These are phyloP conservation scores for Calyptommatus sinebrachiatus DNA, from an alignment of 2,113 vertebrate genomes.

Conservation along the genomic window DNA sequence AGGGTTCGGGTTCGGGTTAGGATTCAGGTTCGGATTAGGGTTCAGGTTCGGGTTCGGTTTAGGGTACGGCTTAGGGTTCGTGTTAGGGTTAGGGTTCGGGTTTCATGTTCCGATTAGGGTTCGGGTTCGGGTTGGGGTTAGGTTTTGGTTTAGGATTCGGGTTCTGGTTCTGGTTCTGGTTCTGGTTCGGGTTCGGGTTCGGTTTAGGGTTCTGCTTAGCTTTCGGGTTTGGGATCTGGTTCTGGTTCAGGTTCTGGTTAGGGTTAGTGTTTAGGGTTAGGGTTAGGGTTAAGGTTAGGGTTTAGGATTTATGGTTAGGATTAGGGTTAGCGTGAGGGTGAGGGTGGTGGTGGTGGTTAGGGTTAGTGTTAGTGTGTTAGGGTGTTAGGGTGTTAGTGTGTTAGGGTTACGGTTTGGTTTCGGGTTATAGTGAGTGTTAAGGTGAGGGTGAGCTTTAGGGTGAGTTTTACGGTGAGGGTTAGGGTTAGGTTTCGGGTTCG, in stretches of 20 bases:
- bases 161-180: not conserved
- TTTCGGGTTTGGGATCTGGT: not conserved
- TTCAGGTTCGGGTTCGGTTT: conserved; percentile 33
- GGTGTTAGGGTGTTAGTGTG: conserved; percentile 25
- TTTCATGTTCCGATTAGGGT: too few relatives aligned
- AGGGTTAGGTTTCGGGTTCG: conserved; percentile 27
- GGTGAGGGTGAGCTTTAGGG: not conserved
- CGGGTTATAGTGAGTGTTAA: not conserved
- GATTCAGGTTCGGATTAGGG: conserved; percentile 21
- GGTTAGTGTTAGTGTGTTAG: conserved; percentile 41
- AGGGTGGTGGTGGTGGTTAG: conserved; percentile 29
- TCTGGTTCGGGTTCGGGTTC: conserved; percentile 26
- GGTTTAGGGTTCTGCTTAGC: conserved; percentile 22
- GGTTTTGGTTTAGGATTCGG: not conserved
- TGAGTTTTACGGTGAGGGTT: conserved; percentile 4
- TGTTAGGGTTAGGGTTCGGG: conserved; percentile 17
- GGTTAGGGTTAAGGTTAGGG: conserved; percentile 37
- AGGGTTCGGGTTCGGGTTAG: too few relatives aligned
- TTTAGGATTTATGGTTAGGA: conserved; percentile 28
- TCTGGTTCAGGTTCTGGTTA: conserved; percentile 10
- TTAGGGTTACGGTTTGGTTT: not conserved
- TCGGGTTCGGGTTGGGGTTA: conserved; percentile 12
- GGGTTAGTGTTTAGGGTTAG: conserved; percentile 30
- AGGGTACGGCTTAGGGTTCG: not conserved
- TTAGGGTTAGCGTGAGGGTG: conserved; percentile 33